phyloP scores from a whole-genome alignment of 2,888 invertebrate species.

The Petrolisthes manimaculis region DNA sequence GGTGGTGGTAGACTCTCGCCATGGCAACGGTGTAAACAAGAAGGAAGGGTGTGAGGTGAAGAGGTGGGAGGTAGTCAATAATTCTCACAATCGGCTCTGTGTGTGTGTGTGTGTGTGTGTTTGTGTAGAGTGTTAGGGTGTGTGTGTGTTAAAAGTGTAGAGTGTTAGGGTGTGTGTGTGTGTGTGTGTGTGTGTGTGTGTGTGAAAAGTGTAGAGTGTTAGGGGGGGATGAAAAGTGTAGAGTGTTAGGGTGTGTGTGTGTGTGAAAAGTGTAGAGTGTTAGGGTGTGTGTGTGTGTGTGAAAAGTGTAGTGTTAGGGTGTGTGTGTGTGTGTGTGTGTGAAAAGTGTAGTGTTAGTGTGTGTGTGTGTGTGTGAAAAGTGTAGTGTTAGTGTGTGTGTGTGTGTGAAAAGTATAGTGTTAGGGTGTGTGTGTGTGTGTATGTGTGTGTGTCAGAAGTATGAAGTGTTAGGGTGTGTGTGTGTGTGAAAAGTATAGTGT shows the following conservation, averaged over 20 bases:
- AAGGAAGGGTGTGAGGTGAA: not conserved
- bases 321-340: too few species aligned
- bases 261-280: not conserved
- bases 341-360: too few species aligned
- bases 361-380: too few species aligned
- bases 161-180: not conserved
- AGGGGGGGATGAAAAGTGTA: too few species aligned
- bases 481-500: not conserved
- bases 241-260: not conserved
- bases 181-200: not conserved
- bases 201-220: not conserved
- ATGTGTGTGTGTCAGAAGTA: not conserved
- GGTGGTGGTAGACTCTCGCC: slow-evolving; percentile 24
- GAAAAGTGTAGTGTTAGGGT: too few species aligned
- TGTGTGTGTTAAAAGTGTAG: too few species aligned
- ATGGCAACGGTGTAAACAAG: slow-evolving; percentile 51
- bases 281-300: not conserved
- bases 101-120: not conserved
- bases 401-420: too few species aligned
- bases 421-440: not conserved
- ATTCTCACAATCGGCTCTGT: slow-evolving; percentile 14
- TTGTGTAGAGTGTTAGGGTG: too few species aligned
- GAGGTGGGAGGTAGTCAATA: slow-evolving; percentile 17
- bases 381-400: not conserved
- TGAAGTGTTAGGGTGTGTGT: not conserved